Evolutionary conservation across 2,888 invertebrate species (phyloP).

Genomic region (Sturmia bella): DNA sequence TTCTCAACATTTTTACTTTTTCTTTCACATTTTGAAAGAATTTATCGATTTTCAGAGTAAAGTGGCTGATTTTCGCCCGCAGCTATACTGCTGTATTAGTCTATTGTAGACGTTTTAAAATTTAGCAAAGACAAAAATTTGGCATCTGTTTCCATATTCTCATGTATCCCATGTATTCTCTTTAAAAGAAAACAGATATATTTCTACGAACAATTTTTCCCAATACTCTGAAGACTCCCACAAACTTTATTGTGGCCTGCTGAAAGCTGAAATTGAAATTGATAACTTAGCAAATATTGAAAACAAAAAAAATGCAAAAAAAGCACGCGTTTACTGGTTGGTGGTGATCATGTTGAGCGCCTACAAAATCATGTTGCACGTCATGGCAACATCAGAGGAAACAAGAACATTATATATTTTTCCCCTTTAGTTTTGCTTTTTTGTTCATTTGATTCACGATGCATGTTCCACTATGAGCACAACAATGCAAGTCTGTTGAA

Average conservation of each 20-base stretch:
- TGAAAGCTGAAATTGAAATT: slow-evolving; percentile 13
- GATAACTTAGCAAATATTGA: slow-evolving; percentile 16
- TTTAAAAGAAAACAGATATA: neutral
- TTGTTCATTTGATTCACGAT: slow-evolving; percentile 56
- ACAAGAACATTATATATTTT: slow-evolving; percentile 49
- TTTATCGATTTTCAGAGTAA: no score
- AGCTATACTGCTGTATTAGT: no score
- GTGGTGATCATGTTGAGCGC: slow-evolving; percentile 80
- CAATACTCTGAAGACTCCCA: slow-evolving; percentile 56
- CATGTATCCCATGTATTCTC: no score
- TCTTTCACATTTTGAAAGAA: no score
- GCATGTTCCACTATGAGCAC: slow-evolving; percentile 19
- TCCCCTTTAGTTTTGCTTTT: slow-evolving; percentile 5
- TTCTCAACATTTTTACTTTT: no score
- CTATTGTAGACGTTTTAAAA: no score
- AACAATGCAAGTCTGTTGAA: slow-evolving; percentile 14
- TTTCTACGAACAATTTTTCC: slow-evolving; percentile 9
- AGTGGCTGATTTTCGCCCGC: no score
- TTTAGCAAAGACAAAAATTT: no score
- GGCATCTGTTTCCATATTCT: no score
- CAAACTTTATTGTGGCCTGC: slow-evolving; percentile 43
- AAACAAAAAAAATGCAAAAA: no score
- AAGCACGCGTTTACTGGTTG: slow-evolving; percentile 70
- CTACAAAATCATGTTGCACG: slow-evolving; percentile 82
- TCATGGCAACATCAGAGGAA: slow-evolving; percentile 73